Evolutionary conservation across 2,113 vertebrate species (phyloP).

Genomic region (Physeter macrocephalus): DNA sequence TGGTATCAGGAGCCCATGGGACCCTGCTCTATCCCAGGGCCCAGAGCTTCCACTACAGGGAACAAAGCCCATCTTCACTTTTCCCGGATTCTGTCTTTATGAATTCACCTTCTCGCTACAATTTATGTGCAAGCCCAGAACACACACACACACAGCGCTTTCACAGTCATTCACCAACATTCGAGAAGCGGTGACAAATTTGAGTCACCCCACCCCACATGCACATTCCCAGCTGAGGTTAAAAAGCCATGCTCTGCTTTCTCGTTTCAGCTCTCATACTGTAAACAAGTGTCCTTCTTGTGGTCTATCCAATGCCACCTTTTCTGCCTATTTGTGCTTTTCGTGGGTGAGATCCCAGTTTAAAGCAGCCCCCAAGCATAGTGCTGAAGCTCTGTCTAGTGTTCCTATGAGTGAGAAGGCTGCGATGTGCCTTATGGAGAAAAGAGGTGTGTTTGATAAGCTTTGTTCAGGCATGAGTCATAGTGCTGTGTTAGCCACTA

Average conservation of each 20-base stretch:
- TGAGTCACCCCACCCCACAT: accelerated
- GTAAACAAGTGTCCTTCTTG: accelerated
- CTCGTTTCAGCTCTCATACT: background rate
- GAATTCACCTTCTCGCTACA: accelerated
- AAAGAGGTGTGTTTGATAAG: background rate
- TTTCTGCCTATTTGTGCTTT: background rate
- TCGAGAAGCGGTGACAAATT: accelerated
- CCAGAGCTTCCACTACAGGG: background rate
- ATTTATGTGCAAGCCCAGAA: background rate
- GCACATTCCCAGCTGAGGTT: background rate
- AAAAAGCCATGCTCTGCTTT: background rate
- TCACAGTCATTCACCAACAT: accelerated
- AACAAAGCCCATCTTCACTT: accelerated
- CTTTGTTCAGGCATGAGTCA: background rate
- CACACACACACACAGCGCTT: accelerated
- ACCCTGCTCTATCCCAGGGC: background rate
- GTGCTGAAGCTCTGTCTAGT: background rate
- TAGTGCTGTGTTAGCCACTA: accelerated
- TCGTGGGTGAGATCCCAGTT: background rate
- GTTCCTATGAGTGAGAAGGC: background rate
- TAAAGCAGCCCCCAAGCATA: background rate
- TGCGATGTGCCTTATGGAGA: background rate
- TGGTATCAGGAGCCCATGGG: accelerated
- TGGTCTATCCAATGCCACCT: background rate
- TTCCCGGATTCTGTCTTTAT: background rate